Evolutionary conservation across 2,888 invertebrate species (phyloP).

Genomic region (Dysmachus trigonus): DNA sequence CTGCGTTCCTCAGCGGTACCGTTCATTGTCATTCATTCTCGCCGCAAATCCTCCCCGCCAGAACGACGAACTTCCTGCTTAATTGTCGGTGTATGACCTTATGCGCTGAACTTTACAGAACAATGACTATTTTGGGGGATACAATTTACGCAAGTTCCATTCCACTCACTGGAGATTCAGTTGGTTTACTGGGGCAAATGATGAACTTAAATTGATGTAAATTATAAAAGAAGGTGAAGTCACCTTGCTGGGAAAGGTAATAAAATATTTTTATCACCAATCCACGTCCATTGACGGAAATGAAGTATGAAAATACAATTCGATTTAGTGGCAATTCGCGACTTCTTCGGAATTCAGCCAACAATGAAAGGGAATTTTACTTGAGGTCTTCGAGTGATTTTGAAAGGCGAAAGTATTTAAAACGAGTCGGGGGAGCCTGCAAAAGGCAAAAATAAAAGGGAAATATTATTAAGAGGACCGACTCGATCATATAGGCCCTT

Average conservation of each 20-base stretch:
- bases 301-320: background rate
- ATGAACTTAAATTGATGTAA: background rate
- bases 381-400: too few species aligned
- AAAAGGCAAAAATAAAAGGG: too few species aligned
- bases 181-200: background rate
- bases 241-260: background rate
- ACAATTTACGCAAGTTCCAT: background rate
- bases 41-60: background rate
- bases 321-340: background rate
- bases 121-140: background rate
- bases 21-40: slow-evolving; percentile 31
- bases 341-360: background rate
- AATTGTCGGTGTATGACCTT: background rate
- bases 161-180: too few species aligned
- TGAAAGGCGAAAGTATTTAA: too few species aligned
- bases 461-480: too few species aligned
- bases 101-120: slow-evolving; percentile 12
- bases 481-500: too few species aligned
- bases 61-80: slow-evolving; percentile 21
- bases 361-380: background rate
- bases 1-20: background rate
- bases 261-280: background rate
- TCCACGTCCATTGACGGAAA: background rate
- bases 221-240: background rate
- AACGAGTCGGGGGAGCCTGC: too few species aligned